Base-by-base conservation (phyloP, 2,888 invertebrate genomes). In the Lepidonotus clava region DNA sequence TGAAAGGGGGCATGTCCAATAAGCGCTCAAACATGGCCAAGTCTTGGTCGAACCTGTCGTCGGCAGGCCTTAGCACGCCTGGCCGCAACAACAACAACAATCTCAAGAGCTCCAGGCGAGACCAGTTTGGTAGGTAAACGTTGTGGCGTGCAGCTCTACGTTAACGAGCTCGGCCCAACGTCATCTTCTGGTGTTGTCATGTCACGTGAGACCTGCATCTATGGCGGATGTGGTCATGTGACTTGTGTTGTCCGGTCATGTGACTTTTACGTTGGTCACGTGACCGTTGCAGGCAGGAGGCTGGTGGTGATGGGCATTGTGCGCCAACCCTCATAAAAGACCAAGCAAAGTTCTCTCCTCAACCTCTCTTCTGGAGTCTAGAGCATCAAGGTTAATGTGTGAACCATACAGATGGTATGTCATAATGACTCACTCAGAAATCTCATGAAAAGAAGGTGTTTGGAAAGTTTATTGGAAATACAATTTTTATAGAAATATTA, bases 1-100 rank as follows among this genome's bases (percentile, higher is more conserved):
- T 1, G 5, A 41, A 32, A 28, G 46, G 46, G 28, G 80, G 80
- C 51, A 46, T 32, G 18, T 14, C 84, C 53, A 84, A 38, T 61
- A 84, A 84, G 34, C 84, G 61, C 21, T 56, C 56, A 38, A 41
- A 53, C n/a, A 38, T 84, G 61, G 84, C 84, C 84, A 84, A 84
- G 56, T 84, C 84, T 36, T 84, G 84, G 84, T 84, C 84, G 6
- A 84, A 84, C 56, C 56, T 84, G 18, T 56, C 84, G 5, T 84
- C 84, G 18, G 84, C 84, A 11, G 61, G 84, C 8, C 18, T 24
- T 21, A 56, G 38, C 21, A 56, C 34, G 46, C 80, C 80, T 18
- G 41, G 28, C 28, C 80, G 80, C 46, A 38, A 34, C 76, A 51
- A 51, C 51, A n/a, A n/a, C n/a, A n/a, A n/a, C n/a, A 34, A 76